Base-by-base conservation (phyloP, 1,140 invertebrate genomes). In the Matsumurasca onukii region DNA sequence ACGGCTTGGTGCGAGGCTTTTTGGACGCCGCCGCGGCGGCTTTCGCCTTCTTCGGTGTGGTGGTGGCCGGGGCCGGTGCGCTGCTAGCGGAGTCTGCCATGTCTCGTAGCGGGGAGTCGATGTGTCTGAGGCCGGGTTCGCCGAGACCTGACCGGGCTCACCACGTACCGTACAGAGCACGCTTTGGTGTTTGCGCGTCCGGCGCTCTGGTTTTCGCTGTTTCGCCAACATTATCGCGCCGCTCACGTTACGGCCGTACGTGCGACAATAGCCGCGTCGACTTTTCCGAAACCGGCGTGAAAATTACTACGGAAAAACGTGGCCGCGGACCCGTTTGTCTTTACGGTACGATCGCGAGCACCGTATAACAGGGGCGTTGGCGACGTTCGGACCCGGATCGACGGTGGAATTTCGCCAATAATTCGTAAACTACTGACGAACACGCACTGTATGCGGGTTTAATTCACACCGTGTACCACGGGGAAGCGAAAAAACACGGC, bases 1-100 rank as follows among this genome's bases (percentile, higher is more conserved):
- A 62, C 0, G 75, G 67, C 52, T 79, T 80, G 1, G 52, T 55
- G 0, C 70, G 24, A 1, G 73, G 71, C 62, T 75, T 75, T 24
- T 75, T 73, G 0, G 70, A 29, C 69, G 66, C 61, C 12, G 52
- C 1, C 17, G 49, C 30, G n/a, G 57, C 55, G 13, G 68, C 39
- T 24, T 67, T 67, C 31, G 73, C 69, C 62, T 75, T 75, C 25
- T 73, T 71, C 2, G 64, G 22, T 45, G 34, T 45, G 17, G 34
- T 12, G 9, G 34, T 45, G 34, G 34, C 34, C 34, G 34, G 34
- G 34, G 34, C 34, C 34, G 34, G 34, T 45, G 17, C 34, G 17
- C 34, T 45, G 17, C 9, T 45, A 12, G 34, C 34, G 9, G 17
- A 45, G 34, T 12, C 34, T 45, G 34, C 34, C 34, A 45, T 45